phyloP scores from a whole-genome alignment of 2,888 invertebrate genomes.

The Melanophora roralis region DNA sequence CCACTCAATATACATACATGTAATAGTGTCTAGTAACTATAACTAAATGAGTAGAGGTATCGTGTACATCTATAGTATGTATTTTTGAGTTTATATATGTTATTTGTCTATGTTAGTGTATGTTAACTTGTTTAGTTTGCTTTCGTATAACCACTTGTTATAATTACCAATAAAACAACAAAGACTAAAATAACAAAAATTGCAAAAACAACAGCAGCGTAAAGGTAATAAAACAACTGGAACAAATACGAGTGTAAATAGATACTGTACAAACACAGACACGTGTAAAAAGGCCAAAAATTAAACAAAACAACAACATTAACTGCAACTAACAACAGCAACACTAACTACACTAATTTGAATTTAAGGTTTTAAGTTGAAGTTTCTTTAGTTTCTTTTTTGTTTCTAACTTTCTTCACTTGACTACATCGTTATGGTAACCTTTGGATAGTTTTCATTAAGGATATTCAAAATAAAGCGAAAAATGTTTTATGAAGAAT shows the following conservation, averaged over 20 bases:
- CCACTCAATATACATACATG: not conserved
- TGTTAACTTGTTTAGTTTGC: slow-evolving; percentile 16
- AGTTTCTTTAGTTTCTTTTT: slow-evolving; percentile 15
- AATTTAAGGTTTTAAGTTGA: slow-evolving; percentile 36
- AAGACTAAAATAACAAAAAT: not conserved
- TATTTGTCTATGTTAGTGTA: slow-evolving; percentile 17
- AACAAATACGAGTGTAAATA: slow-evolving; percentile 20
- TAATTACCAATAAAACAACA: slow-evolving; percentile 40
- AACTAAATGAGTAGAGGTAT: not conserved
- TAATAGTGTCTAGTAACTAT: not conserved
- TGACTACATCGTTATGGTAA: slow-evolving; percentile 5
- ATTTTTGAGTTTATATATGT: not conserved
- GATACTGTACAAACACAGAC: not conserved
- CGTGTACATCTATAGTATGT: not conserved
- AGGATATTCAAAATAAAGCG: too few relatives aligned
- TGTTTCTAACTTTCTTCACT: not conserved
- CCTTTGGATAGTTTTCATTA: too few relatives aligned
- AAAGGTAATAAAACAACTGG: slow-evolving; percentile 21
- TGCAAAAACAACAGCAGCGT: not conserved
- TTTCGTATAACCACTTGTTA: slow-evolving; percentile 37
- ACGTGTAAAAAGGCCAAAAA: slow-evolving; percentile 37
- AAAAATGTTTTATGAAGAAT: too few relatives aligned
- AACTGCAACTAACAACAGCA: slow-evolving; percentile 32
- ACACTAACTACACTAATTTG: slow-evolving; percentile 26
- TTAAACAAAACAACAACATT: slow-evolving; percentile 45